These are phyloP conservation scores for Cheilosia impressa DNA, from an alignment of 2,888 invertebrate species.

Conservation along the genomic window DNA sequence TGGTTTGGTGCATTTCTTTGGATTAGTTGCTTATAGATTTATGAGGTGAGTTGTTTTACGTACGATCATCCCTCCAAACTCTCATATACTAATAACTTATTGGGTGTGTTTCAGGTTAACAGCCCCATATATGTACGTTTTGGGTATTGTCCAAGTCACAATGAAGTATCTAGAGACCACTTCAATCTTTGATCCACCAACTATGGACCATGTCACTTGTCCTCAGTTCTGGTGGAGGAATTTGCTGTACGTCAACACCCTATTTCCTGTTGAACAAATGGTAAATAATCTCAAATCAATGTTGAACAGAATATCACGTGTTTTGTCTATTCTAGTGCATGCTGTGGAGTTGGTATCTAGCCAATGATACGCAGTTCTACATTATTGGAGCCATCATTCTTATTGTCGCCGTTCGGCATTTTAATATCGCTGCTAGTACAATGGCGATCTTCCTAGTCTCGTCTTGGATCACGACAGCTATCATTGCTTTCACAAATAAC, in stretches of 20 bases:
- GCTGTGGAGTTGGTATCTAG: slow-evolving; percentile 96
- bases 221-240: slow-evolving; percentile 95
- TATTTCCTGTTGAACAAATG: slow-evolving; percentile 93
- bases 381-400: slow-evolving; percentile 91
- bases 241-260: slow-evolving; percentile 92
- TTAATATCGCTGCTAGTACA: slow-evolving; percentile 89
- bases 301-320: not conserved
- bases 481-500: slow-evolving; percentile 90
- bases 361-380: slow-evolving; percentile 95
- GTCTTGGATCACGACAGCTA: slow-evolving; percentile 91
- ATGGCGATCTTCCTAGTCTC: slow-evolving; percentile 88
- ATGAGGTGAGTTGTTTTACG: slow-evolving; percentile 85
- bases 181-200: slow-evolving; percentile 93
- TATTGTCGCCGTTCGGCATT: slow-evolving; percentile 91
- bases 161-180: slow-evolving; percentile 93
- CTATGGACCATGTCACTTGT: slow-evolving; percentile 91
- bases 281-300: slow-evolving; percentile 83
- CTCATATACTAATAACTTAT: slow-evolving; percentile 40
- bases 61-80: not conserved
- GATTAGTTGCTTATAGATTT: slow-evolving; percentile 90
- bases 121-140: slow-evolving; percentile 91
- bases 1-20: slow-evolving; percentile 89
- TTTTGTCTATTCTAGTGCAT: slow-evolving; percentile 87
- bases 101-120: slow-evolving; percentile 86
- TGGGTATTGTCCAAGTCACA: slow-evolving; percentile 92